These are phyloP conservation scores for Cherax quadricarinatus DNA, from an alignment of 1,140 invertebrate species.

Conservation along the genomic window DNA sequence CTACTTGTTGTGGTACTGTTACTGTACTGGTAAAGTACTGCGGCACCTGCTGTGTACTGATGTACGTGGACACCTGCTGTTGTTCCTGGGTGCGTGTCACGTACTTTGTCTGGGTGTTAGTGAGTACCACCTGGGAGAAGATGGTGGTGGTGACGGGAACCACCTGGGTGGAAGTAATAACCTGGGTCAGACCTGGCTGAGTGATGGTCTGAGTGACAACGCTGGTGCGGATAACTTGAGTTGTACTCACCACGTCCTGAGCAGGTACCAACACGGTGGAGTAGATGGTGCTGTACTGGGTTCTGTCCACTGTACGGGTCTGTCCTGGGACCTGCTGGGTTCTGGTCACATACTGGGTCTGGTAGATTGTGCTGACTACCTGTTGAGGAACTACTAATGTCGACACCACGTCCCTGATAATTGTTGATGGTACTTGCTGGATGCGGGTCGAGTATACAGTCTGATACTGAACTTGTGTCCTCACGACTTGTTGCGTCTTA, in stretches of 20 bases:
- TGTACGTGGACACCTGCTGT: conserved; percentile 43
- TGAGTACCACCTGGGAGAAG: conserved; percentile 48
- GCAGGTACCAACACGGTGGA: too few species aligned
- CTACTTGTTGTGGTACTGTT: conserved; percentile 46
- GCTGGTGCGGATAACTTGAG: too few species aligned
- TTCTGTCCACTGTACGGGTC: too few species aligned
- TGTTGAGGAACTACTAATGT: too few species aligned
- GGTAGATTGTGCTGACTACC: not conserved
- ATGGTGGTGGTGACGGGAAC: conserved; percentile 57
- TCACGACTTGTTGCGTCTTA: too few species aligned
- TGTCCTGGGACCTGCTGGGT: conserved; percentile 15
- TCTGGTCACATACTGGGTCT: conserved; percentile 54
- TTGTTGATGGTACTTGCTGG: too few species aligned
- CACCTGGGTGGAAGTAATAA: conserved; percentile 46
- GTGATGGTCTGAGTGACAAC: not conserved
- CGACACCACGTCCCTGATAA: too few species aligned
- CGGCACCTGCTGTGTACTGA: conserved; percentile 54
- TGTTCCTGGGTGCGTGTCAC: conserved; percentile 56
- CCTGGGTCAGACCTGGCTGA: conserved; percentile 44
- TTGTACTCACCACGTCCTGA: too few species aligned
- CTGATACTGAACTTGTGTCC: too few species aligned
- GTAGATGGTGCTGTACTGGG: too few species aligned
- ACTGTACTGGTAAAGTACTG: conserved; percentile 48
- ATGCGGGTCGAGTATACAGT: too few species aligned
- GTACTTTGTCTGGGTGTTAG: conserved; percentile 64